Conservation (phyloP, 2,113 vertebrate species). For the Anseranas semipalmata region DNA sequence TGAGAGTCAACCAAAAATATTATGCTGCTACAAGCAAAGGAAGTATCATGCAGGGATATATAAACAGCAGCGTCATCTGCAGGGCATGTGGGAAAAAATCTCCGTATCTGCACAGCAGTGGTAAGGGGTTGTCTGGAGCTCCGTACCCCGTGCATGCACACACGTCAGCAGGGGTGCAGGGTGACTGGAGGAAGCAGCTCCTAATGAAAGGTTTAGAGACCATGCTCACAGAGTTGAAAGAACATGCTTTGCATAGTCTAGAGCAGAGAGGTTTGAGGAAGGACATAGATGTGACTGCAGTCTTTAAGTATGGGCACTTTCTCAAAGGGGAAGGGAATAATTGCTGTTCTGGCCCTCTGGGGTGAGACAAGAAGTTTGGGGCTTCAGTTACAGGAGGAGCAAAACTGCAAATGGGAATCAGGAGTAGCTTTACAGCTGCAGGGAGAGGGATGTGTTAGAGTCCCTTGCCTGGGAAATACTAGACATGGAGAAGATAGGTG, state of each 20-base stretch:
- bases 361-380: not conserved
- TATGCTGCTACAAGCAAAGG: not conserved
- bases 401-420: not conserved
- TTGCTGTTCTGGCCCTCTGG: not conserved
- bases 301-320: not conserved
- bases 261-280: not conserved
- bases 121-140: not conserved
- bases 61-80: not conserved
- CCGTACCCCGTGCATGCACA: accelerated
- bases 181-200: not conserved
- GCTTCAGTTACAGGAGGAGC: not conserved
- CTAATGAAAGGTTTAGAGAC: not conserved
- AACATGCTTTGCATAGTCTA: not conserved
- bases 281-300: not conserved
- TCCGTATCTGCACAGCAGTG: not conserved
- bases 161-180: not conserved
- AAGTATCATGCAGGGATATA: not conserved
- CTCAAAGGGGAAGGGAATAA: not conserved
- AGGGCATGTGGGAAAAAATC: not conserved
- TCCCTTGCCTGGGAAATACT: not conserved
- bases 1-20: not conserved
- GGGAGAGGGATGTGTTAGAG: not conserved
- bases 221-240: not conserved
- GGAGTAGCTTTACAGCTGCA: not conserved
- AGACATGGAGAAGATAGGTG: not conserved